phyloP scores from a whole-genome alignment of 2,113 vertebrate species.

The Apus apus region DNA sequence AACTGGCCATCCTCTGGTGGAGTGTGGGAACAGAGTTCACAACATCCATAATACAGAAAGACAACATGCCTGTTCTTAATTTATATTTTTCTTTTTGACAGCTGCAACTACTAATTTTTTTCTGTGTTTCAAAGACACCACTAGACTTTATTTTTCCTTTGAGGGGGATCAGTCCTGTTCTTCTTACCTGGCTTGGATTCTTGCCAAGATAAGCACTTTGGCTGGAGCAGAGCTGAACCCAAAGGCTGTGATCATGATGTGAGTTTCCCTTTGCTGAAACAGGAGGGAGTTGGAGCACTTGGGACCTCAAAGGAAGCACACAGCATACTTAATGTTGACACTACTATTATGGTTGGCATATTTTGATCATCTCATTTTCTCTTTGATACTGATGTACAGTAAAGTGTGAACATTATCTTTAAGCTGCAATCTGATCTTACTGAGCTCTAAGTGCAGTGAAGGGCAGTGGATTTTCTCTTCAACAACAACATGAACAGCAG shows the following conservation, averaged over 20 bases:
- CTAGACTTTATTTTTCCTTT: not conserved
- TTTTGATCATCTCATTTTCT: conserved; percentile 55
- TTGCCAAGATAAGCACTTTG: not conserved
- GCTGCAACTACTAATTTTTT: not conserved
- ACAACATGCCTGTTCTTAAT: not conserved
- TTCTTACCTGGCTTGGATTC: not conserved
- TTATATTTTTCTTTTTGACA: not conserved
- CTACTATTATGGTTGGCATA: conserved; percentile 49
- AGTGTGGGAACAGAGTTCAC: not conserved
- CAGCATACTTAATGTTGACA: not conserved
- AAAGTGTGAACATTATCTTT: conserved; percentile 49
- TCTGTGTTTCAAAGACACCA: not conserved
- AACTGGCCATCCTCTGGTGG: not conserved
- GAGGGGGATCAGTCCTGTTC: not conserved
- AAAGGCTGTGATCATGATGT: not conserved
- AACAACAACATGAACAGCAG: conserved; percentile 18
- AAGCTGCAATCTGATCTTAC: conserved; percentile 47
- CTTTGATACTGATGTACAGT: conserved; percentile 37
- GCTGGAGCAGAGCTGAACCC: not conserved
- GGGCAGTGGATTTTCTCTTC: conserved; percentile 59
- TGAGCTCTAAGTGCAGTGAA: conserved; percentile 8
- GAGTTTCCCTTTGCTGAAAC: not conserved
- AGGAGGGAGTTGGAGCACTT: not conserved
- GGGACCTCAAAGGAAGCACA: not conserved
- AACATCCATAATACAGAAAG: not conserved